Evolutionary conservation across 2,888 invertebrate species (phyloP).

Genomic region (Ormyrus nitidulus): DNA sequence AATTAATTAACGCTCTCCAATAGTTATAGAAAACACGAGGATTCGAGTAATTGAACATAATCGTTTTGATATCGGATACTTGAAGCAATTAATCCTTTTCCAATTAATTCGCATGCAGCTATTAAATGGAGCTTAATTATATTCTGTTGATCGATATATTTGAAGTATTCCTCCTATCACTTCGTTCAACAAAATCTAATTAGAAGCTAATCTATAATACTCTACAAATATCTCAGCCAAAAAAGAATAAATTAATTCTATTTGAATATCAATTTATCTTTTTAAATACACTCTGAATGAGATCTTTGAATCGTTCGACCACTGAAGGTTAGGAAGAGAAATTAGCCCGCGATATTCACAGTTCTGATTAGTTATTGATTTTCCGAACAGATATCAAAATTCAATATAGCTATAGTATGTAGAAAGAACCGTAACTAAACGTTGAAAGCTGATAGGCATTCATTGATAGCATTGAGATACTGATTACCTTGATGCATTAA

Average conservation of each 20-base stretch:
- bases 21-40: too few species aligned
- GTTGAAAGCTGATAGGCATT: conserved; percentile 29
- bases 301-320: too few species aligned
- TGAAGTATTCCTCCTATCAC: background rate
- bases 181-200: too few species aligned
- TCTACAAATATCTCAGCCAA: too few species aligned
- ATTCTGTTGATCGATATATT: background rate
- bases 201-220: too few species aligned
- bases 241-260: too few species aligned
- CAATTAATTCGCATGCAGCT: background rate
- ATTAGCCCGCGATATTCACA: background rate
- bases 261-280: too few species aligned
- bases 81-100: conserved; percentile 16
- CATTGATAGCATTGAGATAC: conserved; percentile 20
- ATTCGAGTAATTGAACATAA: too few species aligned
- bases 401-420: conserved; percentile 23
- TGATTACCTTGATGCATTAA: background rate
- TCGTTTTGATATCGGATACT: too few species aligned
- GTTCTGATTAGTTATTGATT: conserved; percentile 22
- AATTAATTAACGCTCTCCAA: too few species aligned
- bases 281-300: too few species aligned
- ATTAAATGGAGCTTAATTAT: conserved; percentile 1
- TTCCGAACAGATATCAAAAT: conserved; percentile 13
- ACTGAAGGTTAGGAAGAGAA: too few species aligned
- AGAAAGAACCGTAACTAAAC: conserved; percentile 24